Conservation (phyloP, 2,888 invertebrate species). For the Rhagophthalmus giganteus region DNA sequence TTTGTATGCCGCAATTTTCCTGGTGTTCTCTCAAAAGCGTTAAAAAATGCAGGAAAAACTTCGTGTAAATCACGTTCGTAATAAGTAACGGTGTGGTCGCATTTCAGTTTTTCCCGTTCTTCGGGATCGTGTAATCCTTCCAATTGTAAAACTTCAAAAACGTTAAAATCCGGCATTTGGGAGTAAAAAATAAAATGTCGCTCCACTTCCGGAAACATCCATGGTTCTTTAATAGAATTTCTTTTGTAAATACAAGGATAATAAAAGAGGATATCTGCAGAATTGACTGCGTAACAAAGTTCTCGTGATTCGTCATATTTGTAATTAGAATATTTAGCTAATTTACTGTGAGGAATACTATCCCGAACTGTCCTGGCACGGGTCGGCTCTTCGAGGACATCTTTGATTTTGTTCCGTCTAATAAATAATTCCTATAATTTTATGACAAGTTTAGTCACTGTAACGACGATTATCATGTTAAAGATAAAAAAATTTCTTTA, state of each 20-base stretch:
- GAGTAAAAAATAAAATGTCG: slow-evolving; percentile 46
- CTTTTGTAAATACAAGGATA: slow-evolving; percentile 34
- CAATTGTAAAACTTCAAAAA: slow-evolving; percentile 31
- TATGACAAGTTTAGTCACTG: background rate
- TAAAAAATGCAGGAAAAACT: slow-evolving; percentile 32
- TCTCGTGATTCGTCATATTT: slow-evolving; percentile 58
- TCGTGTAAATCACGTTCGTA: slow-evolving; percentile 33
- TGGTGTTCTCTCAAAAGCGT: slow-evolving; percentile 35
- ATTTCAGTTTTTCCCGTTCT: slow-evolving; percentile 21
- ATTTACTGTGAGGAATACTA: slow-evolving; percentile 66
- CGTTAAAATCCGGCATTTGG: slow-evolving; percentile 36
- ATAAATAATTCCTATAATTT: slow-evolving; percentile 45
- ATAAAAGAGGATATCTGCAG: slow-evolving; percentile 30
- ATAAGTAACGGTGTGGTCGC: slow-evolving; percentile 5
- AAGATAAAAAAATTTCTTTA: slow-evolving; percentile 34
- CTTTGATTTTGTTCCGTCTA: slow-evolving; percentile 41
- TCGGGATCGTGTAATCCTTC: slow-evolving; percentile 35
- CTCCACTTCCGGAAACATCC: slow-evolving; percentile 64
- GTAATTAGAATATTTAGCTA: slow-evolving; percentile 59
- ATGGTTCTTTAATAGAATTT: slow-evolving; percentile 58
- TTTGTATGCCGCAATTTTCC: slow-evolving; percentile 30
- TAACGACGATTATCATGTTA: no score
- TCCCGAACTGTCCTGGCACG: slow-evolving; percentile 61
- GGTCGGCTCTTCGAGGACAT: slow-evolving; percentile 43
- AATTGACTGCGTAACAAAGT: slow-evolving; percentile 48